Percentiles rank a stretch among this genome's conserved stretches.
phyloP scores from a whole-genome alignment of 2,113 vertebrate species.

The Nycticorax nycticorax region DNA sequence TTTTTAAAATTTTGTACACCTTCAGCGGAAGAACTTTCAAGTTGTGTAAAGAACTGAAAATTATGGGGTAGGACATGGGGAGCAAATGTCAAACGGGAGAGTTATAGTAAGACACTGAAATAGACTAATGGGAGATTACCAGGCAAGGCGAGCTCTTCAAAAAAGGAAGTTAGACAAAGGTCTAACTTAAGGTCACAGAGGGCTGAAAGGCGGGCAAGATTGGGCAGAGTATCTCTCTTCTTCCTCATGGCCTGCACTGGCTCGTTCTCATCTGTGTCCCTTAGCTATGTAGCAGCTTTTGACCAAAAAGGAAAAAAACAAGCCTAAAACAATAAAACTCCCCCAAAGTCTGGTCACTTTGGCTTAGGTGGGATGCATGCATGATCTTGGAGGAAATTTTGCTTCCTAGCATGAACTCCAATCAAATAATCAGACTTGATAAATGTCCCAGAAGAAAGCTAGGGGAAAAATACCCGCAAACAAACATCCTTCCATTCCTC shows the following conservation, averaged over 20 bases:
- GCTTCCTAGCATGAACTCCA: not conserved
- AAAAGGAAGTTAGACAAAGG: not conserved
- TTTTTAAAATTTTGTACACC: not conserved
- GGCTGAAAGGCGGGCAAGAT: not conserved
- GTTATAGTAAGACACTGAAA: not conserved
- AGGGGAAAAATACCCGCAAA: not conserved
- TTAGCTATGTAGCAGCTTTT: not conserved
- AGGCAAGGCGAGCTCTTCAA: not conserved
- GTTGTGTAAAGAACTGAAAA: not conserved
- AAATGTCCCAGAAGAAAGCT: not conserved
- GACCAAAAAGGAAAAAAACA: not conserved
- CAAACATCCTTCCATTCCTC: not conserved
- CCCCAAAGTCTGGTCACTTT: not conserved
- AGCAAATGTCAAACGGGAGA: not conserved
- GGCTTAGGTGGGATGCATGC: not conserved
- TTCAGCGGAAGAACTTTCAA: not conserved
- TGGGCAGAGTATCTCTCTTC: not conserved
- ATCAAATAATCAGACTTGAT: not conserved
- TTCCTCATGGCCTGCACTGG: not conserved
- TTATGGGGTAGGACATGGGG: not conserved
- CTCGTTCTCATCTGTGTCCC: not conserved
- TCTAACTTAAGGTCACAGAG: not conserved
- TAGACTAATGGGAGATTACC: not conserved
- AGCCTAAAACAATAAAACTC: not conserved
- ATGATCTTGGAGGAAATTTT: not conserved